Evolutionary conservation across 2,888 invertebrate species (phyloP).

Genomic region (Drosophila eohydei): DNA sequence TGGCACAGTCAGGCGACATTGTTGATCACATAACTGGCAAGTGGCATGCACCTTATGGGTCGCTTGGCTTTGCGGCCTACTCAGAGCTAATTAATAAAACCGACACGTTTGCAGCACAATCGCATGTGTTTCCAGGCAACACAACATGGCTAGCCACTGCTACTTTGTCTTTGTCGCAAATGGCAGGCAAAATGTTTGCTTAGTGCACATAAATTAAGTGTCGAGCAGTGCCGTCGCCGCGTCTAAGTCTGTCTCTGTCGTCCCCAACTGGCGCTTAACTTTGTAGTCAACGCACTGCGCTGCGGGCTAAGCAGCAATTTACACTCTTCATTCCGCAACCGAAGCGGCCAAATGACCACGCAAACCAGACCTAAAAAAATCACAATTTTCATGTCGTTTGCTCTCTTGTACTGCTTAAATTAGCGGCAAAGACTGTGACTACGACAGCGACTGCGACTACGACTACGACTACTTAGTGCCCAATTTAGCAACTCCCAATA

Average conservation of each 20-base stretch:
- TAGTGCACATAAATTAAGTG: conserved; percentile 75
- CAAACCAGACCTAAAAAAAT: conserved; percentile 37
- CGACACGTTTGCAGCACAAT: conserved; percentile 60
- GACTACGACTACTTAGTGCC: conserved; percentile 61
- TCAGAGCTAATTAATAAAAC: conserved; percentile 68
- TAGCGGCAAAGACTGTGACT: conserved; percentile 34
- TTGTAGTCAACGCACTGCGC: conserved; percentile 27
- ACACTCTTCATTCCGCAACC: conserved; percentile 57
- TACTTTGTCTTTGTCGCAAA: conserved; percentile 78
- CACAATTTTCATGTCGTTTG: conserved; percentile 47
- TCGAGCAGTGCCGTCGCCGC: conserved; percentile 22
- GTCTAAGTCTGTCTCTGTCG: neutral
- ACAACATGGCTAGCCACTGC: conserved; percentile 54
- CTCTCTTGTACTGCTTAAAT: conserved; percentile 59
- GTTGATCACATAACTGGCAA: conserved; percentile 47
- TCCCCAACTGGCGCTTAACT: conserved; percentile 65
- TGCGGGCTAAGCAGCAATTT: conserved; percentile 55
- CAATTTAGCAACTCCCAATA: conserved; percentile 72
- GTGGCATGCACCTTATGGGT: conserved; percentile 47
- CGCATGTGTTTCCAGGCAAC: conserved; percentile 35
- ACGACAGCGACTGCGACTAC: neutral
- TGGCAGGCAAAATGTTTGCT: conserved; percentile 76
- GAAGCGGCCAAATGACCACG: conserved; percentile 23
- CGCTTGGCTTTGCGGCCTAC: conserved; percentile 19
- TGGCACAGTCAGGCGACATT: conserved; percentile 19